phyloP scores from a whole-genome alignment of 2,797 vertebrate genomes.

The Sebastes steindachneri region DNA sequence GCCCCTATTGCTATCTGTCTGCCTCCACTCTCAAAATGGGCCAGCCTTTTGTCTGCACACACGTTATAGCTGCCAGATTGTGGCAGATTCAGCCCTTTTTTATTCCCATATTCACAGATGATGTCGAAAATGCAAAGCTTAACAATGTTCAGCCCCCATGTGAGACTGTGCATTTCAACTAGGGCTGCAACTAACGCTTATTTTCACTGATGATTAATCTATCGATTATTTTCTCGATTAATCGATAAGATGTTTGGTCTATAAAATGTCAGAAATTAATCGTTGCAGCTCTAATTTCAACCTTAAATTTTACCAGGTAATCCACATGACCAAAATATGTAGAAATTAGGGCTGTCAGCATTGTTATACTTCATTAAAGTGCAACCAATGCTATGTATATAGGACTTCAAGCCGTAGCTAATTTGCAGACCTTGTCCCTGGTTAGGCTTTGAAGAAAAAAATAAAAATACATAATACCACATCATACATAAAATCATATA shows the following conservation, averaged over 20 bases:
- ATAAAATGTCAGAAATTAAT: neutral
- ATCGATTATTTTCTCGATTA: too few relatives aligned
- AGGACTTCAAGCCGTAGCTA: too few relatives aligned
- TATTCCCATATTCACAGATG: slow-evolving; percentile 25
- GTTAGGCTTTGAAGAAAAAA: too few relatives aligned
- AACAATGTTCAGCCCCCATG: neutral
- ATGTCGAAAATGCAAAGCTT: slow-evolving; percentile 28
- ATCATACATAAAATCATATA: too few relatives aligned
- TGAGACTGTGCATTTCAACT: neutral
- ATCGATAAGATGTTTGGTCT: neutral
- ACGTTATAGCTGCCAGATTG: slow-evolving; percentile 51
- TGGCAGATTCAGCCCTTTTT: slow-evolving; percentile 46
- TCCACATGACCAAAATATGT: too few relatives aligned
- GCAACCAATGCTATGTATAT: too few relatives aligned
- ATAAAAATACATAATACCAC: too few relatives aligned
- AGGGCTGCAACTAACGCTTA: neutral
- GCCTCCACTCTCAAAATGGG: slow-evolving; percentile 67
- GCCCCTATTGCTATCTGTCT: slow-evolving; percentile 74
- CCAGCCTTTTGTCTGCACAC: slow-evolving; percentile 65
- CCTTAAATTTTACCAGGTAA: too few relatives aligned
- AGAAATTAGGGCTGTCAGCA: too few relatives aligned
- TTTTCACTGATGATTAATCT: neutral
- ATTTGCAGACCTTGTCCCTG: too few relatives aligned
- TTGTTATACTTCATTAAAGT: too few relatives aligned
- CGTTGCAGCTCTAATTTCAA: too few relatives aligned